These are phyloP conservation scores for Coregonus ussuriensis DNA, from an alignment of 2,797 vertebrate genomes.

Conservation along the genomic window DNA sequence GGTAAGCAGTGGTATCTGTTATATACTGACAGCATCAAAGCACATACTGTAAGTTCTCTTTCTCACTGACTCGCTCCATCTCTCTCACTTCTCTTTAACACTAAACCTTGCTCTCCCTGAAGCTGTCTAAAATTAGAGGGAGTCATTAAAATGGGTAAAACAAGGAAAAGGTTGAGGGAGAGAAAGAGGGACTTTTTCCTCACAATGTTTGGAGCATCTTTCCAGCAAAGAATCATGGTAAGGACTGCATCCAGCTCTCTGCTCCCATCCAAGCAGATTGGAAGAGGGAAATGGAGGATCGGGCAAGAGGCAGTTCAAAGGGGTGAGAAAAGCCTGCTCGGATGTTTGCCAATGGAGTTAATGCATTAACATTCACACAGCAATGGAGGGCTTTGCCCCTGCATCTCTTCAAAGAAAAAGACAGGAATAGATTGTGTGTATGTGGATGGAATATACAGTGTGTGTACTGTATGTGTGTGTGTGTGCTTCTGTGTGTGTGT, in stretches of 20 bases:
- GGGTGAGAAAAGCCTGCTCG: constrained; percentile 54
- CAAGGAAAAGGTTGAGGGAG: constrained; percentile 45
- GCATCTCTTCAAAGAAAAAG: constrained; percentile 55
- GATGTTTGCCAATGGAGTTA: constrained; percentile 68
- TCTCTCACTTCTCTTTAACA: constrained; percentile 37
- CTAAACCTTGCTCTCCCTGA: constrained; percentile 47
- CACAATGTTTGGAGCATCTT: background rate
- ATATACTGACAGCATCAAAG: constrained; percentile 36
- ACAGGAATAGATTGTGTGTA: constrained; percentile 11
- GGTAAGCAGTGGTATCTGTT: constrained; percentile 46
- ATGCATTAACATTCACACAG: constrained; percentile 68
- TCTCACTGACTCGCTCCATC: constrained; percentile 17
- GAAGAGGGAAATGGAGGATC: constrained; percentile 26
- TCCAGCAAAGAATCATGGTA: background rate
- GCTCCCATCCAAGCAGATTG: constrained; percentile 17
- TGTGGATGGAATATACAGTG: background rate
- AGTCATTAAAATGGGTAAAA: constrained; percentile 65
- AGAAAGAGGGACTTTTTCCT: constrained; percentile 39
- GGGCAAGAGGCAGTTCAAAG: constrained; percentile 59
- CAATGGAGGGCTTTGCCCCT: constrained; percentile 45
- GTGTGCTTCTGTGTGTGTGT: too few relatives aligned
- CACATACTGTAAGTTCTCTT: constrained; percentile 20
- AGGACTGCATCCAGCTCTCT: background rate
- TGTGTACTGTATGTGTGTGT: background rate
- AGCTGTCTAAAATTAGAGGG: constrained; percentile 46